Evolutionary conservation across 2,797 vertebrate species (phyloP), one percentile per base, ranked within the genome.

Genomic region (Furcifer pardalis): DNA sequence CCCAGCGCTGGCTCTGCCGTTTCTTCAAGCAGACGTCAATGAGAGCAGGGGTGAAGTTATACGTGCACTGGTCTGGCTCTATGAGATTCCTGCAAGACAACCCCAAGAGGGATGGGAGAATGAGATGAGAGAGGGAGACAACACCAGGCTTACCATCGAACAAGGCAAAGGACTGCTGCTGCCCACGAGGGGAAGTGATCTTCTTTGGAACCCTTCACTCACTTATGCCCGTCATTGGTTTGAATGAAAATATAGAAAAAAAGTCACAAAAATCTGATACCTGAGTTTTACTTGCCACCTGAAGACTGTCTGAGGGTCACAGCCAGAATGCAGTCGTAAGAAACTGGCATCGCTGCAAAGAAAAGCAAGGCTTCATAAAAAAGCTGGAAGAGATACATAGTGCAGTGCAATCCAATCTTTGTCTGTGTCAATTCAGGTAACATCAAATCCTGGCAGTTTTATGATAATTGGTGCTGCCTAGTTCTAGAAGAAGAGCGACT

Each of bases 261-360:
- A 66, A 59, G 40, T 62, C 2, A 52, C 0, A 0, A 44, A n/a
- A 81, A 15, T 63, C 13, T 32, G 60, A 7, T 96, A 98, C 98
- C 98, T 98, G 97, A 99, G 98, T 96, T 98, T 99, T 92, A 99
- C 97, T 93, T 99, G 98, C 98, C 98, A 99, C 94, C 97, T 98
- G 94, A 99, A 99, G 90, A 98, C 95, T 0, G 98, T 98, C 91
- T 98, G 97, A 74, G 97, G 95, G 87, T 97, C 97, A 80, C 97
- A 98, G 94, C 97, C 97, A 2, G 97, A 94, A 92, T 99, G 98
- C 79, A 98, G 96, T 79, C 97, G 97, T 91, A 99, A 95, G 88
- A 99, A 99, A 93, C 97, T 98, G 4, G 86, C 60, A 71, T 99
- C 98, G 69, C 99, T 99, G 94, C 68, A 92, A 83, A 94, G 73